Evolutionary conservation across 2,888 invertebrate genomes (phyloP), one percentile per base, ranked within the genome.

Genomic region (Xestia xanthographa): DNA sequence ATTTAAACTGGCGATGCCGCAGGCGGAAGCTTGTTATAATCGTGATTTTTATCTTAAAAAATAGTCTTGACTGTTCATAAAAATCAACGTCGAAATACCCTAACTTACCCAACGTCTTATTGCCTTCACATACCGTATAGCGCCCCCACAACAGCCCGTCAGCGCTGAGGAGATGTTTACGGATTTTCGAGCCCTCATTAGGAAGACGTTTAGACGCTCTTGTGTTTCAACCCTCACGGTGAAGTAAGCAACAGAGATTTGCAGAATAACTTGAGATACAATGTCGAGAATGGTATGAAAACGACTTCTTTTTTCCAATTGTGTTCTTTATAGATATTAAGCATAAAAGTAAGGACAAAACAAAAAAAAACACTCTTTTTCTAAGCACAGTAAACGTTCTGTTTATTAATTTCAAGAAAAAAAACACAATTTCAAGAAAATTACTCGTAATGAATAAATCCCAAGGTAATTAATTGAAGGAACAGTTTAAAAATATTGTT

Each of bases 141-240:
- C 17, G 2, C n/a, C 45, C 12, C 41, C n/a, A 65, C 63, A 75
- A 73, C 48, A 65, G n/a, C 58, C 26, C 68, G 58, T 58, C 72
- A 63, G 50, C 66, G 45, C 62, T 60, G 29, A 66, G 38, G 66
- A 56, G 29, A 62, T 83, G 76, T 80, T 82, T 77, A 75, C 77
- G 62, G 72, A 72, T 72, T 79, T 75, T 45, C 71, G 56, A 73
- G 68, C 60, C 66, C 77, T 85, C 83, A 72, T 85, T 83, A 85
- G 53, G 67, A 79, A 53, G 66, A 63, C 74, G 58, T 72, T 76
- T 69, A 74, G 66, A 50, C 58, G 58, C 63, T 73, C 75, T 63
- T 83, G 83, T 80, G 74, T 79, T 79, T 82, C 58, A 74, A 58
- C 75, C 68, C 63, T 73, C 69, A 43, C 72, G 38, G 45, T 63